A percentile compares a stretch with the other conserved stretches of the same genome.
These are phyloP conservation scores for Petrocephalus schoutedeni DNA, from an alignment of 2,797 vertebrate genomes.

Conservation along the genomic window DNA sequence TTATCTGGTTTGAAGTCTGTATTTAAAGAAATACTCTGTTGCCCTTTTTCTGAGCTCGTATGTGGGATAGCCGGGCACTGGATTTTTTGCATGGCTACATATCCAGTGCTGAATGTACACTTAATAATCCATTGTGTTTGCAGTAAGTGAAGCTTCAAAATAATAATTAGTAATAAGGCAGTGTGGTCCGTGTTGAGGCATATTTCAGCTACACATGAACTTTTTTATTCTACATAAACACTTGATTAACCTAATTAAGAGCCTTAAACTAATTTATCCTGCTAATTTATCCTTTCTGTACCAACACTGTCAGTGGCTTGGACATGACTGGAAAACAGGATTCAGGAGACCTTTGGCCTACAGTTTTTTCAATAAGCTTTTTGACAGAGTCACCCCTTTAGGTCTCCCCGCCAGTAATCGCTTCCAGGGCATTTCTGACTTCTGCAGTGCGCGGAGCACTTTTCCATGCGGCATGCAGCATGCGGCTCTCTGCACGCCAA, in stretches of 20 bases:
- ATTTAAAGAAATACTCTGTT: neutral
- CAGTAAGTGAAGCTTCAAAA: neutral
- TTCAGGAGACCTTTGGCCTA: neutral
- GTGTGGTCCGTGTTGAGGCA: neutral
- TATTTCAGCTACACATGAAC: neutral
- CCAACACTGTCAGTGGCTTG: neutral
- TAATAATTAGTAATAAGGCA: neutral
- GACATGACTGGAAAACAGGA: neutral
- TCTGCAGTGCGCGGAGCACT: neutral
- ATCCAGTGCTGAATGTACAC: neutral
- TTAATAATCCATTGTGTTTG: neutral
- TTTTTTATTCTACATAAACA: neutral
- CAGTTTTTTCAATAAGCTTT: neutral
- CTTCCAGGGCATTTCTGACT: neutral
- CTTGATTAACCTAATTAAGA: neutral
- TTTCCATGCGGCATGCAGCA: neutral
- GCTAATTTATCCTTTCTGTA: neutral
- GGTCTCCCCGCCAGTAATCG: neutral
- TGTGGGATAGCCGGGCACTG: neutral
- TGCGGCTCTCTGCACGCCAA: neutral
- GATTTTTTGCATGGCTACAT: neutral
- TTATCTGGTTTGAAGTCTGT: neutral
- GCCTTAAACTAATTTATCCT: neutral
- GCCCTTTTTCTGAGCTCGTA: neutral
- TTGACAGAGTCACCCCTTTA: neutral